Evolutionary conservation across 2,888 invertebrate species (phyloP).

Genomic region (Acrocyrtus sp.): DNA sequence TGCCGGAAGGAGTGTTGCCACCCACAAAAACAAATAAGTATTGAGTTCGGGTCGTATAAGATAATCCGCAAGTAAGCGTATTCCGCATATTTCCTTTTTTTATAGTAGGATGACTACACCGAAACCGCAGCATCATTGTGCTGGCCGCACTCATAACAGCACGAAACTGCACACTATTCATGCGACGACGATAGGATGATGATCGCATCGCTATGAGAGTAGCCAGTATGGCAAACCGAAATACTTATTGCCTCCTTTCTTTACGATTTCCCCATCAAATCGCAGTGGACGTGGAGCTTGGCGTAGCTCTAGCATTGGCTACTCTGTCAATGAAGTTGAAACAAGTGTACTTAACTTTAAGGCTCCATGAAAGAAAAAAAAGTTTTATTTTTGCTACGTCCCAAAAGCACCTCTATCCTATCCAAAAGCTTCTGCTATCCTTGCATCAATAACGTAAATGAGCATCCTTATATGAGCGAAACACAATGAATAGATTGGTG

Average conservation of each 20-base stretch:
- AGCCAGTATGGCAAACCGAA: slow-evolving; percentile 27
- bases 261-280: slow-evolving; percentile 1
- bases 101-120: no score
- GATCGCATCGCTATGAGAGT: slow-evolving; percentile 17
- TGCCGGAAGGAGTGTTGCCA: no score
- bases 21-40: no score
- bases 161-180: no score
- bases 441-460: slow-evolving; percentile 32
- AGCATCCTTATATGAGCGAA: not conserved
- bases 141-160: no score
- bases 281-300: not conserved
- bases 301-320: slow-evolving; percentile 12
- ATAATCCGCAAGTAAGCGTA: no score
- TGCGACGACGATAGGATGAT: no score
- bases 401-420: slow-evolving; percentile 11
- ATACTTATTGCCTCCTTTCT: slow-evolving; percentile 17
- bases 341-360: slow-evolving; percentile 44
- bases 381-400: slow-evolving; percentile 8
- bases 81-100: no score
- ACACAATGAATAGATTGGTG: slow-evolving; percentile 32
- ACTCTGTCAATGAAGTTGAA: slow-evolving; percentile 42
- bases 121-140: no score
- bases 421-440: not conserved
- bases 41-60: no score
- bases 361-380: slow-evolving; percentile 34